Base-by-base conservation (phyloP, 2,888 invertebrate species). In the Thereva nobilitata region DNA sequence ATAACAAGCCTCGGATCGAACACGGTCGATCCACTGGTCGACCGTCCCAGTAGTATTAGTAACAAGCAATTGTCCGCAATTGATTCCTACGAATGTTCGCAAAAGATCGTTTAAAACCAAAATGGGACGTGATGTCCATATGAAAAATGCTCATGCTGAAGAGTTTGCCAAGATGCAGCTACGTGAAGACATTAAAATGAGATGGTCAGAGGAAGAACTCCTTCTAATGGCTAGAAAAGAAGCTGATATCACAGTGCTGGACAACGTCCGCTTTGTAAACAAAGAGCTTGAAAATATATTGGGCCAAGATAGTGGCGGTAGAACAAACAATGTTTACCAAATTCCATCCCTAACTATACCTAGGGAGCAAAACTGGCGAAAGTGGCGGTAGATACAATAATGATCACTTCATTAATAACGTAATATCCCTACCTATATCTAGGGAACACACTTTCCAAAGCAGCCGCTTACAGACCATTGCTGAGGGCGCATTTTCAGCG, bases 1-100 rank as follows among this genome's bases (percentile, higher is more conserved):
- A 35, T 3, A 8, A 4, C 3, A n/a, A 4, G 53, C n/a, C n/a
- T n/a, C n/a, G n/a, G n/a, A n/a, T n/a, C n/a, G n/a, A n/a, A n/a
- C n/a, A n/a, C n/a, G n/a, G n/a, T n/a, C 41, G 41, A 12, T 55
- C 55, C 55, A n/a, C 55, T 55, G 55, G 12, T n/a, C n/a, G 4
- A 5, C 40, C 3, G n/a, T n/a, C 40, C 40, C 40, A 41, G 5
- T 10, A 9, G 9, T 41, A 23, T 4, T 7, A 6, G 3, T 9
- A n/a, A 3, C 3, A 5, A 37, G n/a, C 35, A 37, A 4, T 8
- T 35, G 38, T 38, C 35, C 7, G 2, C 53, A n/a, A 10, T 47
- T 47, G 10, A 7, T 47, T 34, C 50, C 53, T n/a, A 37, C 37
- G 10, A 37, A 4, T 54, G 53, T 37, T 4, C 3, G 53, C n/a